A percentile compares a stretch with the other conserved stretches of the same genome.
Conservation (phyloP, 2,888 invertebrate species). For the Andrena haemorrhoa region DNA sequence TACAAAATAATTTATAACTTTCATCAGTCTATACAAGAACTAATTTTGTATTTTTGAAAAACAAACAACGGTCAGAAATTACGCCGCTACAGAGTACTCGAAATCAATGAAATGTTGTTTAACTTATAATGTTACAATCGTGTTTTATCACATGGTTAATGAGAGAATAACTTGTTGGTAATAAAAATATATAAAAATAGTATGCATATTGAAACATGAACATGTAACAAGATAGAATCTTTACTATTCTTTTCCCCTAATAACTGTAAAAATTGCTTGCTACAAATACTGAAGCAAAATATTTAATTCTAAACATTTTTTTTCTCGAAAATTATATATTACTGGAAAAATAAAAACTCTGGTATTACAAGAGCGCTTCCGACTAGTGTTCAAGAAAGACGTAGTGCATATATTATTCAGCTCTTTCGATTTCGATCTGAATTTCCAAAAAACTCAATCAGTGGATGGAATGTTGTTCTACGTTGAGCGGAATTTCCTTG, state of each 20-base stretch:
- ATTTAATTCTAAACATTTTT: conserved; percentile 1
- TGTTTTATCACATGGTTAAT: conserved; percentile 14
- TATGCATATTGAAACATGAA: conserved; percentile 11
- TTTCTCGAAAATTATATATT: background rate
- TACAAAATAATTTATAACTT: conserved; percentile 29
- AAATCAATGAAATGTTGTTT: conserved; percentile 5
- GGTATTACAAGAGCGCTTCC: conserved; percentile 41
- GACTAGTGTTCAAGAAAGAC: background rate
- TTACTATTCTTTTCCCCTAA: conserved; percentile 73
- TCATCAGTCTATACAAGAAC: conserved; percentile 6
- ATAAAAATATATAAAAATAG: conserved; percentile 45
- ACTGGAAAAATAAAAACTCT: conserved; percentile 14
- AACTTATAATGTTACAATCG: conserved; percentile 1
- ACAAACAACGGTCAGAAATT: conserved; percentile 7
- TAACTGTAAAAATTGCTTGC: conserved; percentile 73
- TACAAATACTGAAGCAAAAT: conserved; percentile 29
- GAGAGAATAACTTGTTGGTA: conserved; percentile 20
- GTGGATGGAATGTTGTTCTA: conserved; percentile 65
- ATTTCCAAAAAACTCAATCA: conserved; percentile 48
- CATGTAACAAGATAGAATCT: conserved; percentile 23
- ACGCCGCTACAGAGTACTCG: background rate
- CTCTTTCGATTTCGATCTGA: conserved; percentile 20
- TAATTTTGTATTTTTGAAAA: conserved; percentile 2
- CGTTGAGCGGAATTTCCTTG: conserved; percentile 40
- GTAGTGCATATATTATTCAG: background rate